These are phyloP conservation scores for Jacana jacana DNA, from an alignment of 2,113 vertebrate species.

Conservation along the genomic window DNA sequence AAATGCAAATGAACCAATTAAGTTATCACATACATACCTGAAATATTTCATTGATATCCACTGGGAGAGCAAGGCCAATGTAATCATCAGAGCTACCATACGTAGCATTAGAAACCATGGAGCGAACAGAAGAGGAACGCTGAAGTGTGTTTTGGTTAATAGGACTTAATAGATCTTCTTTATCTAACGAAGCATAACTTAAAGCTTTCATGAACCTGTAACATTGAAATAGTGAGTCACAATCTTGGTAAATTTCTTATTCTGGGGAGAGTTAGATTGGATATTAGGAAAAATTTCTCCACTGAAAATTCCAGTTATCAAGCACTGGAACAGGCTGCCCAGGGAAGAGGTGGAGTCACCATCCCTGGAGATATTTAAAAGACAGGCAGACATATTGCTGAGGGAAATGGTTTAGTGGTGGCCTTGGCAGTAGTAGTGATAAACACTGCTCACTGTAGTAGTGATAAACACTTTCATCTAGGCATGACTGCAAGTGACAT, in stretches of 20 bases:
- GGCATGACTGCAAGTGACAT: background rate
- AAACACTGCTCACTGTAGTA: background rate
- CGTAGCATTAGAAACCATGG: constrained; percentile 93
- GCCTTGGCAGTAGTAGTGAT: background rate
- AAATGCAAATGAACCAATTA: background rate
- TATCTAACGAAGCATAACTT: constrained; percentile 97
- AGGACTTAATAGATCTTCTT: constrained; percentile 96
- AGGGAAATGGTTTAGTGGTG: background rate
- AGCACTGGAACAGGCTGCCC: background rate
- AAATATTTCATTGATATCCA: constrained; percentile 96
- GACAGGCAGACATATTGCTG: fast-evolving
- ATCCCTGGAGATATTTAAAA: background rate
- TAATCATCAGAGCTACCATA: constrained; percentile 93
- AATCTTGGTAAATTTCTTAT: background rate
- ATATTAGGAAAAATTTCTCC: background rate
- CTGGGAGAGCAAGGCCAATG: constrained; percentile 91
- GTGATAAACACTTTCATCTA: background rate
- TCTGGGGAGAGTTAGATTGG: background rate
- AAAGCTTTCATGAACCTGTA: constrained; percentile 97
- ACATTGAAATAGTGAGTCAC: constrained; percentile 4
- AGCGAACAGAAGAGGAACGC: constrained; percentile 95
- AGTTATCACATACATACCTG: constrained; percentile 75
- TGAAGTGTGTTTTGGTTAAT: constrained; percentile 96
- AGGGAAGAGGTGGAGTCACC: background rate
- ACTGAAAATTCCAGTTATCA: background rate